A percentile compares a stretch with the other conserved stretches of the same genome.
Evolutionary conservation across 2,888 invertebrate genomes (phyloP).

Genomic region (Tortricodes alternella): DNA sequence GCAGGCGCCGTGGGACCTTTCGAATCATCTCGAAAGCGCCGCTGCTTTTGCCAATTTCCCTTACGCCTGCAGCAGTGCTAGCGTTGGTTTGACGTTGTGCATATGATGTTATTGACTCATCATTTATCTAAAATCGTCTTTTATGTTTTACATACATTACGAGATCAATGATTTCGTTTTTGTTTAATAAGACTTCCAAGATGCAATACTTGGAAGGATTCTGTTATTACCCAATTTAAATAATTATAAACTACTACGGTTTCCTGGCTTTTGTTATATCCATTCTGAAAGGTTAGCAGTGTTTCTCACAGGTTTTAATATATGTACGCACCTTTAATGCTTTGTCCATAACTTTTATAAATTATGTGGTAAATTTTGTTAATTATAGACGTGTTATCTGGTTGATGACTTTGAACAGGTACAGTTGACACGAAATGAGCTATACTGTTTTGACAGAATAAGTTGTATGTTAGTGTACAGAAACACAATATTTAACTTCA

Average conservation of each 20-base stretch:
- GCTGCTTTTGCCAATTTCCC: slow-evolving; percentile 23
- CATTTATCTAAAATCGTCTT: too few species aligned
- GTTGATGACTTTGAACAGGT: background rate
- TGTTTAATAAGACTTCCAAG: too few species aligned
- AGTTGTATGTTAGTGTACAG: too few species aligned
- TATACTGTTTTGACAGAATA: too few species aligned
- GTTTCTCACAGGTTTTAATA: slow-evolving; percentile 20
- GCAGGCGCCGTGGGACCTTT: slow-evolving; percentile 16
- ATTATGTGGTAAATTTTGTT: slow-evolving; percentile 11
- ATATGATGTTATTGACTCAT: too few species aligned
- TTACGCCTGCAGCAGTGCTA: background rate
- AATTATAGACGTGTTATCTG: background rate
- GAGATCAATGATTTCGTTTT: too few species aligned
- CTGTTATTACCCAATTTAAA: slow-evolving; percentile 10
- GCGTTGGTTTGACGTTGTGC: background rate
- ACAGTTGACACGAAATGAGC: too few species aligned
- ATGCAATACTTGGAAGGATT: too few species aligned
- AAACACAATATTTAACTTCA: too few species aligned
- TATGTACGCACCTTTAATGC: background rate
- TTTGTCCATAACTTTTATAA: slow-evolving; percentile 13
- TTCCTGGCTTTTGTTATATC: slow-evolving; percentile 21
- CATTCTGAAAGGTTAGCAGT: slow-evolving; percentile 4
- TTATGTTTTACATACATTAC: too few species aligned
- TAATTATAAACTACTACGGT: slow-evolving; percentile 5
- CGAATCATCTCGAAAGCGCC: slow-evolving; percentile 17